Conservation (phyloP, 2,888 invertebrate species). For the Agrochola macilenta region DNA sequence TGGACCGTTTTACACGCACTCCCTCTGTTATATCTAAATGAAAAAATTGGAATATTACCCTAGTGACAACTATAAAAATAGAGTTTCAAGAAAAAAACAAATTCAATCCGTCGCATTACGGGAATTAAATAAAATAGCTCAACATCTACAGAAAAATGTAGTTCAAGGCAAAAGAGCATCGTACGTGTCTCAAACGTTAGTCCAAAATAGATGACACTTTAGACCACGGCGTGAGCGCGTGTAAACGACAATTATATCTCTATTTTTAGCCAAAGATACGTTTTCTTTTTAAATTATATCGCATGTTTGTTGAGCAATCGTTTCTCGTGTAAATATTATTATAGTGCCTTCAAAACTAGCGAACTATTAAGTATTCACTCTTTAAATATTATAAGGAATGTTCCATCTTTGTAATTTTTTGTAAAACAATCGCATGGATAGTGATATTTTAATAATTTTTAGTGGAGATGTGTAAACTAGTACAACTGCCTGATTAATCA, state of each 20-base stretch:
- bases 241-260: constrained; percentile 44
- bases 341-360: constrained; percentile 73
- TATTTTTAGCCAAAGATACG: constrained; percentile 63
- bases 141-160: constrained; percentile 12
- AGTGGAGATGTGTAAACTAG: constrained; percentile 49
- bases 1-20: constrained; percentile 50
- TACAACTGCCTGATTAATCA: constrained; percentile 13
- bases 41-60: not conserved
- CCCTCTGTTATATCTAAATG: not conserved
- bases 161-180: constrained; percentile 40
- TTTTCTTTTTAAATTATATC: constrained; percentile 65
- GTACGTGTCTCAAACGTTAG: not conserved
- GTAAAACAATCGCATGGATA: constrained; percentile 51
- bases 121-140: constrained; percentile 11
- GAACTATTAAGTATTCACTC: constrained; percentile 70
- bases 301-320: constrained; percentile 68
- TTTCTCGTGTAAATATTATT: constrained; percentile 73
- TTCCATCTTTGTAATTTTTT: constrained; percentile 69
- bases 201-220: constrained; percentile 40
- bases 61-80: not conserved
- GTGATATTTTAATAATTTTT: constrained; percentile 52
- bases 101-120: constrained; percentile 2
- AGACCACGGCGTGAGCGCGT: constrained; percentile 35
- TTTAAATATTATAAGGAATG: constrained; percentile 73
- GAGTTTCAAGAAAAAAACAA: not conserved